phyloP scores from a whole-genome alignment of 2,888 invertebrate genomes.

The Branchipolynoe longqiensis region DNA sequence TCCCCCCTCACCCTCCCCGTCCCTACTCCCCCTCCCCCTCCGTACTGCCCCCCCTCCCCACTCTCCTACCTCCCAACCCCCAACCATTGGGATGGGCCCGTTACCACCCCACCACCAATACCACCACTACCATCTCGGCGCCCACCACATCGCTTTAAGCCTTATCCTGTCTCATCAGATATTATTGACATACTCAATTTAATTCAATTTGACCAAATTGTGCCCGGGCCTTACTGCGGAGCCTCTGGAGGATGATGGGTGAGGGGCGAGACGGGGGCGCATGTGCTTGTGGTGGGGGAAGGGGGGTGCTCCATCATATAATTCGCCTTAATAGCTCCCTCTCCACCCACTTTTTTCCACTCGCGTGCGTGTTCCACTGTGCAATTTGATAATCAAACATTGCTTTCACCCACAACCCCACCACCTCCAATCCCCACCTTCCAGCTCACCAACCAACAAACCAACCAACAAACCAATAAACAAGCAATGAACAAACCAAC shows the following conservation, averaged over 20 bases:
- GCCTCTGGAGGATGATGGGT: background rate
- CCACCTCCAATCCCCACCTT: too few relatives aligned
- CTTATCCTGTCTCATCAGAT: conserved; percentile 53
- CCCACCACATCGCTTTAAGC: background rate
- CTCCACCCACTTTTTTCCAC: too few relatives aligned
- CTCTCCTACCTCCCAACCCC: too few relatives aligned
- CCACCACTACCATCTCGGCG: conserved; percentile 2
- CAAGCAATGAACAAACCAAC: too few relatives aligned
- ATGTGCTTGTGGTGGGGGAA: too few relatives aligned
- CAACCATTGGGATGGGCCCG: background rate
- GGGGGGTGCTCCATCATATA: conserved; percentile 21
- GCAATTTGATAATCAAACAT: conserved; percentile 43
- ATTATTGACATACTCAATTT: conserved; percentile 55
- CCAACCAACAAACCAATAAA: too few relatives aligned
- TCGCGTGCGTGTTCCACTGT: background rate
- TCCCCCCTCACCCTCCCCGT: too few relatives aligned
- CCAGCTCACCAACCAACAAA: too few relatives aligned
- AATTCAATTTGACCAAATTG: conserved; percentile 52
- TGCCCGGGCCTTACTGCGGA: background rate
- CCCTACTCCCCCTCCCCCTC: too few relatives aligned
- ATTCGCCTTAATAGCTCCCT: background rate
- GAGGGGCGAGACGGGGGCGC: too few relatives aligned
- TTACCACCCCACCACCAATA: too few relatives aligned
- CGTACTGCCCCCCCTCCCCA: too few relatives aligned
- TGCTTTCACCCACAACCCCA: background rate